These are phyloP conservation scores for Fratercula arctica DNA, from an alignment of 2,797 vertebrate genomes.

Conservation along the genomic window DNA sequence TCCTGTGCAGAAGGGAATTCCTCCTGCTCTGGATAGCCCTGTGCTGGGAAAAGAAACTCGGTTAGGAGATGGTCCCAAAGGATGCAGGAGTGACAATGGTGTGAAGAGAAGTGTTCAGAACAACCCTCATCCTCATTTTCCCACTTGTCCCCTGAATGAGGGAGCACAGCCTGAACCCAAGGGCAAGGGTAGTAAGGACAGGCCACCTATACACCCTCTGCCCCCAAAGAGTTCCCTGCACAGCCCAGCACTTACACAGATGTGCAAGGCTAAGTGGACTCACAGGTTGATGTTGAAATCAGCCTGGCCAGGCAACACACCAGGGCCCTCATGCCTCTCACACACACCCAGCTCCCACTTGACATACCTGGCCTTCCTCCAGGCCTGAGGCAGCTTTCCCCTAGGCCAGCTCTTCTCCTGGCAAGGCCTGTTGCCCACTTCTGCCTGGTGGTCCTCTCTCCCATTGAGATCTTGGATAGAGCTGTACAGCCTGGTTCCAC, in stretches of 20 bases:
- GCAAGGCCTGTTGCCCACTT: background rate
- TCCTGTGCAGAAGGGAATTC: background rate
- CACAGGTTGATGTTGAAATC: too few species aligned
- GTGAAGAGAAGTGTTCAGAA: background rate
- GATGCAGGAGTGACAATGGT: too few species aligned
- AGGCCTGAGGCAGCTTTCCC: background rate
- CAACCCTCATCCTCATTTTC: background rate
- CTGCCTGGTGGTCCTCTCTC: background rate
- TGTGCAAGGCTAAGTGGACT: background rate
- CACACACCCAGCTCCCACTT: too few species aligned
- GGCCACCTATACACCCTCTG: background rate
- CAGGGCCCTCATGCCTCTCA: background rate
- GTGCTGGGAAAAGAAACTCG: background rate
- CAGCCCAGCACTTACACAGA: too few species aligned
- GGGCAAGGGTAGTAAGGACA: background rate
- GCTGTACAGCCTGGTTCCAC: too few species aligned
- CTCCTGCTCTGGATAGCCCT: background rate
- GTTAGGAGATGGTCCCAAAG: background rate
- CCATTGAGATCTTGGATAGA: background rate
- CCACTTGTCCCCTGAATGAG: background rate
- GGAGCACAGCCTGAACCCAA: background rate
- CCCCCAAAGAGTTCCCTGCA: background rate
- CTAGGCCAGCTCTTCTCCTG: background rate
- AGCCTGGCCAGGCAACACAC: too few species aligned
- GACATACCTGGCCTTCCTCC: background rate